Conservation (phyloP, 2,797 vertebrate species). For the Lacerta viridis region DNA sequence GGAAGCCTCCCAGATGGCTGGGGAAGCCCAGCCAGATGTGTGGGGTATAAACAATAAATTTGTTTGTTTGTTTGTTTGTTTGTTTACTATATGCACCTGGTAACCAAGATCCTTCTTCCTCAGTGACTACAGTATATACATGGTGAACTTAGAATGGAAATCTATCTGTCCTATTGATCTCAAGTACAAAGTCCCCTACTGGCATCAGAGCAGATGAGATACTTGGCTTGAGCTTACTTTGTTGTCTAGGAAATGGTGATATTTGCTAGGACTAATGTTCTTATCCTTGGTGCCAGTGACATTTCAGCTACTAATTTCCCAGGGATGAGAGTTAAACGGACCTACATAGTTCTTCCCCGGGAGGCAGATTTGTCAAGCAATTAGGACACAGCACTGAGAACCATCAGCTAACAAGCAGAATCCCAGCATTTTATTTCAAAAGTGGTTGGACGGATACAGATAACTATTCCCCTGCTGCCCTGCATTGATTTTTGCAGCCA, state of each 20-base stretch:
- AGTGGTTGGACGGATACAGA: neutral
- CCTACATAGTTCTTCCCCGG: slow-evolving; percentile 3
- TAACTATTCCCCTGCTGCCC: neutral
- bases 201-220: neutral
- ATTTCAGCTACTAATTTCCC: fast-evolving
- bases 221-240: neutral
- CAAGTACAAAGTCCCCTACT: neutral
- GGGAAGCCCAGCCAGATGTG: too few species aligned
- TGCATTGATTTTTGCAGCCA: slow-evolving; percentile 5
- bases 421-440: slow-evolving; percentile 8
- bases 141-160: neutral
- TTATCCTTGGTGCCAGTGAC: fast-evolving
- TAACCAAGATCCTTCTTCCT: neutral
- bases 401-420: neutral
- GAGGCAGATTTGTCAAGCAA: slow-evolving; percentile 3
- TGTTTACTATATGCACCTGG: neutral
- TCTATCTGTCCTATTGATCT: fast-evolving
- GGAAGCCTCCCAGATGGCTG: too few species aligned
- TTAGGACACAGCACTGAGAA: neutral
- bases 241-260: slow-evolving; percentile 19
- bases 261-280: slow-evolving; percentile 1
- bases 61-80: too few species aligned
- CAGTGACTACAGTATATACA: neutral
- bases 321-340: neutral
- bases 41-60: too few species aligned